These are phyloP conservation scores for Clinocottus analis DNA, from an alignment of 2,113 vertebrate species.

Conservation along the genomic window DNA sequence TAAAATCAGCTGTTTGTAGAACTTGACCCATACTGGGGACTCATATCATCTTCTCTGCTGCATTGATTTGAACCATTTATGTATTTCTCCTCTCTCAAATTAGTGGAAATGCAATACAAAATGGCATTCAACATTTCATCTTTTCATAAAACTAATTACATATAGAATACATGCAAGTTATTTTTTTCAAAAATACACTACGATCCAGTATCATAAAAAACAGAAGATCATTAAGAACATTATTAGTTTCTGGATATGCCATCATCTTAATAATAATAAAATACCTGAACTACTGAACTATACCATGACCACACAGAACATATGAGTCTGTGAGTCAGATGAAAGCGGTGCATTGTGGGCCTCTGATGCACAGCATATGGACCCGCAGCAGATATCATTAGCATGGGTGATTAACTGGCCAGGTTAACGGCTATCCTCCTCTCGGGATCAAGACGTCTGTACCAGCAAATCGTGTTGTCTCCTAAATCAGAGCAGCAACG, in stretches of 20 bases:
- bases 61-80: background rate
- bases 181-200: background rate
- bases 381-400: constrained; percentile 74
- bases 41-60: background rate
- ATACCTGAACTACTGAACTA: constrained; percentile 24
- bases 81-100: background rate
- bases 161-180: background rate
- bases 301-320: constrained; percentile 18
- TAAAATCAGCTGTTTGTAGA: background rate
- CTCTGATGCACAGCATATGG: constrained; percentile 69
- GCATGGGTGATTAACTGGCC: constrained; percentile 75
- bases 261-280: constrained; percentile 9
- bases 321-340: constrained; percentile 35
- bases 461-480: constrained; percentile 20
- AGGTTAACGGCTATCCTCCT: constrained; percentile 73
- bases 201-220: constrained; percentile 2
- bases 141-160: background rate
- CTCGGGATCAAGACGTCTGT: constrained; percentile 41
- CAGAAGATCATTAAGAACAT: background rate
- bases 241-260: background rate
- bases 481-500: constrained; percentile 35
- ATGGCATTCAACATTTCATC: background rate
- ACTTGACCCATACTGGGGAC: background rate
- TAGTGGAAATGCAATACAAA: background rate
- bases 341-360: constrained; percentile 61